Base-by-base conservation (phyloP, 1,140 invertebrate genomes). In the Hermetia illucens region DNA sequence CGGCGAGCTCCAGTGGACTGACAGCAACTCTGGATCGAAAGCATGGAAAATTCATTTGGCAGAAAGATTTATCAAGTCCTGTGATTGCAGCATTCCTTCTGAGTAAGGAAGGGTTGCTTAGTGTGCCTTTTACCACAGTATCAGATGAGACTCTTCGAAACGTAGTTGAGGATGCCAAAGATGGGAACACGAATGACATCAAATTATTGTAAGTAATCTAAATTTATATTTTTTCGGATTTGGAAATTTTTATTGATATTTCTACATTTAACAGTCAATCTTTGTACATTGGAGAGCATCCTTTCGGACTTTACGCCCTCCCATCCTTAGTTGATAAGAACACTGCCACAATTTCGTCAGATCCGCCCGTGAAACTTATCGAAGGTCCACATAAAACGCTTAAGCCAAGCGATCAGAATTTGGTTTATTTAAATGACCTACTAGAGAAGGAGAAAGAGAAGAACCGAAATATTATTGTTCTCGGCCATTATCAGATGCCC, bases 221-320 rank as follows among this genome's bases (percentile, higher is more conserved):
- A 20, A 19, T 12, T 13, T 22, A 21, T 16, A 19, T 27, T 6
- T 31, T 29, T 3, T 25, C 17, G 22, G 18, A 18, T n/a, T 25
- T 25, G 24, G n/a, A 25, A 8, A 25, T 25, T n/a, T 25, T 8
- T 8, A n/a, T 8, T 8, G n/a, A 25, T 38, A 18, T 44, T 52
- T 44, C 54, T 45, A 58, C 57, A 73, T 68, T 48, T 56, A 91
- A n/a, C n/a, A n/a, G 86, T 47, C 86, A 86, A 36, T 94, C 89
- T 1, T 64, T 97, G 13, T 98, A 94, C 62, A 77, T 98, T 45
- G 93, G 93, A 5, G 82, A 95, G 60, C 81, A 90, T 61, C 68
- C 71, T 38, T 74, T 86, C 56, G 87, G 44, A 13, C 61, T 92
- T 2, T 98, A 95, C 62, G 93, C 91, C 0, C 57, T 96, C 27